Percentiles rank a stretch among this genome's conserved stretches.
Conservation (phyloP, 2,888 invertebrate genomes). For the Heliconius erato region DNA sequence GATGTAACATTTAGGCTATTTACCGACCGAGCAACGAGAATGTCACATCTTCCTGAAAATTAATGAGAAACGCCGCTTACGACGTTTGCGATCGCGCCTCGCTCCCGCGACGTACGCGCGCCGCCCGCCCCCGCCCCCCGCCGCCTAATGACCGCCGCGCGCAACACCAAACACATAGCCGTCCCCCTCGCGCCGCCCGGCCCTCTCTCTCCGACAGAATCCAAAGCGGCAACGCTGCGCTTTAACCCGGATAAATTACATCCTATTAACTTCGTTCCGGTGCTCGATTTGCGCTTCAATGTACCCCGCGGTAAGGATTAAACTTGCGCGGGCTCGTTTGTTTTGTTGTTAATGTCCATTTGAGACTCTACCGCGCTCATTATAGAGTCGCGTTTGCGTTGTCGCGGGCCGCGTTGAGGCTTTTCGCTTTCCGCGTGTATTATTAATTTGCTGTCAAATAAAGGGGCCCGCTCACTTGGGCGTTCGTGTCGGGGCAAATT, state of each 20-base stretch:
- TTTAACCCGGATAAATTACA: conserved; percentile 84
- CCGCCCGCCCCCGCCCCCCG: conserved; percentile 57
- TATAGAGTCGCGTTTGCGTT: conserved; percentile 78
- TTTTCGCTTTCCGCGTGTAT: conserved; percentile 75
- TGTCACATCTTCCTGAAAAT: conserved; percentile 83
- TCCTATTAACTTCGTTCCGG: conserved; percentile 83
- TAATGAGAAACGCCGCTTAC: conserved; percentile 82
- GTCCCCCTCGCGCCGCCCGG: conserved; percentile 64
- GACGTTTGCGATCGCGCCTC: conserved; percentile 78
- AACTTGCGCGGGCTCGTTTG: conserved; percentile 77
- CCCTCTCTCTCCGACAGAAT: conserved; percentile 73
- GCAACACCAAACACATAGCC: conserved; percentile 73
- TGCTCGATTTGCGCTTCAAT: conserved; percentile 84
- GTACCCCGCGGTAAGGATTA: conserved; percentile 79
- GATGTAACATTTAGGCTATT: conserved; percentile 69
- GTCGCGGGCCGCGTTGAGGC: conserved; percentile 70
- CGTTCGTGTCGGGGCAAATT: conserved; percentile 85
- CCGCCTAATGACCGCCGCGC: conserved; percentile 75
- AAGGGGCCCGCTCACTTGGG: conserved; percentile 85
- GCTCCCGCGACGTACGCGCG: conserved; percentile 74
- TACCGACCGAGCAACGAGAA: conserved; percentile 72
- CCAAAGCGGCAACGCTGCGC: conserved; percentile 82
- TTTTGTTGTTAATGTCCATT: conserved; percentile 70
- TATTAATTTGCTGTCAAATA: conserved; percentile 87
- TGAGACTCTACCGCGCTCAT: conserved; percentile 73